These are phyloP conservation scores for Percina caprodes DNA, from an alignment of 2,113 vertebrate species.

Conservation along the genomic window DNA sequence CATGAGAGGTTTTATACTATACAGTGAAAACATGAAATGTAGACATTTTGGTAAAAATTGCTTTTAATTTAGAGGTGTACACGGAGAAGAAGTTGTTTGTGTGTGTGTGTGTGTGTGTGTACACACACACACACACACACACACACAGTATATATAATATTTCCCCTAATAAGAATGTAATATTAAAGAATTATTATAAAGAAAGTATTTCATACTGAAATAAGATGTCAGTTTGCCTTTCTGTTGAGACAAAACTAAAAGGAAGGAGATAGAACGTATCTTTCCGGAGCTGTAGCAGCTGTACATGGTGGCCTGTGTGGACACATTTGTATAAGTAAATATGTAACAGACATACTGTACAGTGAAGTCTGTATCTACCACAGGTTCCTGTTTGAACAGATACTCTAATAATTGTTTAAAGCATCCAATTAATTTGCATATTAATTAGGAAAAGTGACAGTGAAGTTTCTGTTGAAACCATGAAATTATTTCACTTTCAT, in stretches of 20 bases:
- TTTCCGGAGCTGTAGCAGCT: background rate
- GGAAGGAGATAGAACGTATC: background rate
- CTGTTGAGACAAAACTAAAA: background rate
- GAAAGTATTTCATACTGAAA: background rate
- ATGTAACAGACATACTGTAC: background rate
- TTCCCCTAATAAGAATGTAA: background rate
- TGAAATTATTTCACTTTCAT: background rate
- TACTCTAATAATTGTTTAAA: background rate
- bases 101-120: no score
- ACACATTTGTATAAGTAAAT: background rate
- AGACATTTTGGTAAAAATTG: background rate
- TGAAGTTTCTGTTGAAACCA: background rate
- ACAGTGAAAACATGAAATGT: constrained; percentile 1
- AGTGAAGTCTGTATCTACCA: background rate
- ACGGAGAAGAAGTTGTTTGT: no score
- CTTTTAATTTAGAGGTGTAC: background rate
- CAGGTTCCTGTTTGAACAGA: background rate
- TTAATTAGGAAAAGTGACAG: background rate
- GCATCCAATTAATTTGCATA: background rate
- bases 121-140: no score
- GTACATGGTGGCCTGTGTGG: background rate
- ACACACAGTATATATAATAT: background rate
- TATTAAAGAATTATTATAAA: background rate
- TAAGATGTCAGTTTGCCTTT: background rate
- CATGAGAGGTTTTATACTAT: background rate